Percentiles rank a stretch among this genome's conserved stretches.
phyloP scores from a whole-genome alignment of 1,140 invertebrate genomes.

The Pararge aegeria region DNA sequence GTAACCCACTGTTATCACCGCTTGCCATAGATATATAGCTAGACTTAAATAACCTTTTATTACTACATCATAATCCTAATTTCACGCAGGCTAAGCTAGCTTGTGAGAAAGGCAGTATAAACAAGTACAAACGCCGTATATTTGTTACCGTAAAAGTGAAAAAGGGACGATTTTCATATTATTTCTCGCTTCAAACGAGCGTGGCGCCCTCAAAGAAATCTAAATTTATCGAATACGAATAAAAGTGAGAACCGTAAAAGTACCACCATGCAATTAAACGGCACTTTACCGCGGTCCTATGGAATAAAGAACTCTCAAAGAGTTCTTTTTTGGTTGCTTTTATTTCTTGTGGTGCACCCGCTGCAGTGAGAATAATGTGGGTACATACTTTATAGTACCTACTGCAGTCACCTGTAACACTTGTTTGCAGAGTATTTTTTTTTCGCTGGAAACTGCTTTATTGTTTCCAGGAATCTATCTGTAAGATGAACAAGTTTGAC shows the following conservation, averaged over 20 bases:
- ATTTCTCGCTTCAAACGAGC: slow-evolving; percentile 3
- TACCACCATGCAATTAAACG: slow-evolving; percentile 72
- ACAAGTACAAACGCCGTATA: not conserved
- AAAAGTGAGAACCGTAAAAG: slow-evolving; percentile 56
- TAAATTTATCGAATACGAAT: slow-evolving; percentile 62
- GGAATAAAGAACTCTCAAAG: slow-evolving; percentile 73
- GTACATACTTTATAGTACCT: slow-evolving; percentile 37
- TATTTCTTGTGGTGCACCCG: slow-evolving; percentile 62
- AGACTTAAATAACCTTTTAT: too few species aligned
- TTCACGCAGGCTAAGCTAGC: too few species aligned
- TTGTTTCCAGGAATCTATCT: too few species aligned
- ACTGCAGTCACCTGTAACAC: slow-evolving; percentile 3
- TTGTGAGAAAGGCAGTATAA: not conserved
- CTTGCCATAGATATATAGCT: too few species aligned
- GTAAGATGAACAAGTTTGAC: too few species aligned
- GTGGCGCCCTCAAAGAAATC: slow-evolving; percentile 39
- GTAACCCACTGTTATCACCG: too few species aligned
- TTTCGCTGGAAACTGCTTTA: too few species aligned
- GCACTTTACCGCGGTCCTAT: slow-evolving; percentile 68
- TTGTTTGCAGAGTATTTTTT: too few species aligned
- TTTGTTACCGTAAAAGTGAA: not conserved
- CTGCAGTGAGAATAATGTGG: slow-evolving; percentile 62
- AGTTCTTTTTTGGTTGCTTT: slow-evolving; percentile 62
- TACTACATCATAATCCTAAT: too few species aligned
- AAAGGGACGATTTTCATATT: not conserved